These are phyloP conservation scores for Hemibates koningsi DNA, from an alignment of 2,113 vertebrate genomes.

Conservation along the genomic window DNA sequence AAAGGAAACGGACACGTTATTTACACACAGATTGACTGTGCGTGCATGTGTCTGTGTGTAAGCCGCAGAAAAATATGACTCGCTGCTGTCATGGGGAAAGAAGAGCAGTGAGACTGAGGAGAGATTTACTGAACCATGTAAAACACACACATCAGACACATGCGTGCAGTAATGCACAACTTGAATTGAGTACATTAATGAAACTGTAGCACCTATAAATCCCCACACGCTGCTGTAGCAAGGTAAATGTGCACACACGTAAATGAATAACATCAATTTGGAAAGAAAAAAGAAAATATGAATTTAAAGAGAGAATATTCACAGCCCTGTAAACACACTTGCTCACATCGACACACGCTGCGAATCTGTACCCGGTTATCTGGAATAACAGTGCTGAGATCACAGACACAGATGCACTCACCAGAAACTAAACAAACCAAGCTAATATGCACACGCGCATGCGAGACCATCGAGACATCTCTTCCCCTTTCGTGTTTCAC, in stretches of 20 bases:
- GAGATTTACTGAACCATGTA: slow-evolving; percentile 42
- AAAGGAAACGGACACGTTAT: not conserved
- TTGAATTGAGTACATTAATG: not conserved
- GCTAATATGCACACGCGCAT: not conserved
- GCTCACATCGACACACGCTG: not conserved
- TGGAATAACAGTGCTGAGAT: not conserved
- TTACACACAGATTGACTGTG: not conserved
- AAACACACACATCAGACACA: slow-evolving; percentile 1
- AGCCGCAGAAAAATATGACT: slow-evolving; percentile 37
- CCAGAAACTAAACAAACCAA: not conserved
- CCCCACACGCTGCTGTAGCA: not conserved
- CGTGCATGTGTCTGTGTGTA: not conserved
- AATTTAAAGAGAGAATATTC: not conserved
- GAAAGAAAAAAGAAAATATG: not conserved
- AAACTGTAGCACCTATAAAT: not conserved
- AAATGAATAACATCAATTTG: not conserved
- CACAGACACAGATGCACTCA: not conserved
- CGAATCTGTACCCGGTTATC: not conserved
- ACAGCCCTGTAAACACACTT: not conserved
- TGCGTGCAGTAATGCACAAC: not conserved
- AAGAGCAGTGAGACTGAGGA: not conserved
- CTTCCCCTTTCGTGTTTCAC: not conserved
- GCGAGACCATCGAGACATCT: not conserved
- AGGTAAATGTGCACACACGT: not conserved
- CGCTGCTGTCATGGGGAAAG: slow-evolving; percentile 43